Percentiles rank a stretch among this genome's conserved stretches.
Evolutionary conservation across 2,888 invertebrate genomes (phyloP).

Genomic region (Caenorhabditis sp.): DNA sequence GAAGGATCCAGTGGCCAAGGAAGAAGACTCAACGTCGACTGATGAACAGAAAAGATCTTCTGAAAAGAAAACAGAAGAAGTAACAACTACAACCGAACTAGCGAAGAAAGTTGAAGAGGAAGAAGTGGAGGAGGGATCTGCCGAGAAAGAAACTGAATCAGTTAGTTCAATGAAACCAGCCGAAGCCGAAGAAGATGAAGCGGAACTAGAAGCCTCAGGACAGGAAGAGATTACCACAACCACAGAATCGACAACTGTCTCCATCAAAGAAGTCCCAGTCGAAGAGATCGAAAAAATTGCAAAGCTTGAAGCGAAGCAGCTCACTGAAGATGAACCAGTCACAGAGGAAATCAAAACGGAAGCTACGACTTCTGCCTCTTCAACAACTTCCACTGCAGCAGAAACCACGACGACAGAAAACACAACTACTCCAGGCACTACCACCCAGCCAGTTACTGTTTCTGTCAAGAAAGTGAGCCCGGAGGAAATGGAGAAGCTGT

Average conservation of each 20-base stretch:
- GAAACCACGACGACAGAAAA: conserved; percentile 2
- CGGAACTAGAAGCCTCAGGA: conserved; percentile 52
- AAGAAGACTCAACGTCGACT: not conserved
- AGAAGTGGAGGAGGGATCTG: not conserved
- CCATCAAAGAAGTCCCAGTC: conserved; percentile 32
- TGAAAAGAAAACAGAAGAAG: no score
- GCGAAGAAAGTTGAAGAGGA: not conserved
- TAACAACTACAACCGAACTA: not conserved
- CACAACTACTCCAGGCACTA: conserved; percentile 26
- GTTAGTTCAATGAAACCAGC: conserved; percentile 37
- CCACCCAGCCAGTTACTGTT: conserved; percentile 41
- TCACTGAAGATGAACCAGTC: conserved; percentile 34
- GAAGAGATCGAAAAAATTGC: conserved; percentile 42
- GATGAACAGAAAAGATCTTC: conserved; percentile 14
- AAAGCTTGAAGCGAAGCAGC: conserved; percentile 43
- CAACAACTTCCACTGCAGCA: conserved; percentile 11
- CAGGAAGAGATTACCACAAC: conserved; percentile 42
- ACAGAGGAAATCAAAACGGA: conserved; percentile 27
- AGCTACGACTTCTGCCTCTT: conserved; percentile 3
- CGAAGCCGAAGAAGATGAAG: conserved; percentile 47
- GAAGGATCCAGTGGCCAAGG: conserved; percentile 5
- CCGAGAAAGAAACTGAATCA: not conserved
- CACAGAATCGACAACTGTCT: conserved; percentile 46
- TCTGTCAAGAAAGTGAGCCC: conserved; percentile 33
- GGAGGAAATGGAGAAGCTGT: conserved; percentile 59